Evolutionary conservation across 2,888 invertebrate genomes (phyloP), one percentile per base, ranked within the genome.

Genomic region (Germaria angustata): DNA sequence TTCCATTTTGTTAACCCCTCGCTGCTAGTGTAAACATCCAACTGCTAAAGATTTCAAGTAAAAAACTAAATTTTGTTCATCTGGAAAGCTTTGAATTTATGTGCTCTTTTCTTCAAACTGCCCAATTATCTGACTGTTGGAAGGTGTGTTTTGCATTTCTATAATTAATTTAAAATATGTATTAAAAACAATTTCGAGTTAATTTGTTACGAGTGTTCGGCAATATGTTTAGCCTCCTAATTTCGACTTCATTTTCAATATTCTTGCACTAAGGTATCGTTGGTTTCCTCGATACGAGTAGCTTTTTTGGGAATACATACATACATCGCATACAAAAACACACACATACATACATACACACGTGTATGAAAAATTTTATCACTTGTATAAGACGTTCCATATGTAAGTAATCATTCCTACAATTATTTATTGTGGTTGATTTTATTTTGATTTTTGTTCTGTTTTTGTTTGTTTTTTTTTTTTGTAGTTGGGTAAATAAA

Each of bases 221-320:
- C 78, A 71, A 71, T 65, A 49, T 78, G 78, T 71, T 79, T 66
- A 57, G 66, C 59, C 28, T 72, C 34, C 36, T 15, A n/a, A 2
- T 17, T 63, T 28, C 0, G 15, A 32, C 36, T 46, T 49, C 49
- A 53, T 65, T 66, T 63, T 51, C 17, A 13, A 65, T 17, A 59
- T 32, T 66, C 59, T 73, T 68, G 2, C 22, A 9, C 6, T 49
- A 11, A 32, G 39, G 5, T 41, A 41, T 51, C 59, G 24, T 51
- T 41, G 22, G 39, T 72, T 69, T 59, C 55, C 17, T 51, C 59
- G 66, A 66, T 73, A n/a, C n/a, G n/a, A n/a, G n/a, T 66, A 69
- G 41, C 69, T 49, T 55, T n/a, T n/a, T n/a, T n/a, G n/a, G n/a
- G n/a, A n/a, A n/a, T n/a, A n/a, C n/a, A n/a, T n/a, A n/a, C n/a